These are phyloP conservation scores for Anastrepha obliqua DNA, from an alignment of 1,140 invertebrate genomes.

Conservation along the genomic window DNA sequence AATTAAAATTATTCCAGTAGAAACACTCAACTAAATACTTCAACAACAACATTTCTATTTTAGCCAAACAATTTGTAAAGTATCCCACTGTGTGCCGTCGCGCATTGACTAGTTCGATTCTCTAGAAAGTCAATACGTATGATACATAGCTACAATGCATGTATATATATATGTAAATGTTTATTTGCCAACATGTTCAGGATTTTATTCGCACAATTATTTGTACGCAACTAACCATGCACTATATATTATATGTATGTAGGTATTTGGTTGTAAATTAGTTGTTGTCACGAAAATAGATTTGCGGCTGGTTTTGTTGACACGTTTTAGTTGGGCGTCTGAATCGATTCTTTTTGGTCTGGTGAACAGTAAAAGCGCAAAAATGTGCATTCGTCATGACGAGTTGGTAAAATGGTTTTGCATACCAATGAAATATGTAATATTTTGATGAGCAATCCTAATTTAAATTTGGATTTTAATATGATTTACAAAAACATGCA, in stretches of 20 bases:
- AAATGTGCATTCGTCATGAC: constrained; percentile 18
- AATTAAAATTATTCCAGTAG: no score
- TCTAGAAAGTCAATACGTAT: constrained; percentile 4
- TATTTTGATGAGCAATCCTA: neutral
- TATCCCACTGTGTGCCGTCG: neutral
- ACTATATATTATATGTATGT: neutral
- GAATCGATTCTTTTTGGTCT: constrained; percentile 30
- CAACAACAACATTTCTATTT: no score
- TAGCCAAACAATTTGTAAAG: no score
- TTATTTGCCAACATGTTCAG: neutral
- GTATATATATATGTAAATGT: neutral
- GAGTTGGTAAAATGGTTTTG: neutral
- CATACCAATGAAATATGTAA: constrained; percentile 22
- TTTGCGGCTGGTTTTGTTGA: constrained; percentile 22
- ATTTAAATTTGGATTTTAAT: neutral
- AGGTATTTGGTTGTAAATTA: constrained; percentile 4
- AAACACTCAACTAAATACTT: no score
- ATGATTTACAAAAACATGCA: neutral
- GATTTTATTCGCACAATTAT: constrained; percentile 34
- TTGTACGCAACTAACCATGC: neutral
- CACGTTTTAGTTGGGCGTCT: constrained; percentile 36
- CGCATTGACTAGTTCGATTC: constrained; percentile 8
- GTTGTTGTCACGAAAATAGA: constrained; percentile 43
- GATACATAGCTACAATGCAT: neutral
- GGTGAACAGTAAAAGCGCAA: constrained; percentile 25